These are phyloP conservation scores for Slavum lentiscoides DNA, from an alignment of 2,888 invertebrate species.

Conservation along the genomic window DNA sequence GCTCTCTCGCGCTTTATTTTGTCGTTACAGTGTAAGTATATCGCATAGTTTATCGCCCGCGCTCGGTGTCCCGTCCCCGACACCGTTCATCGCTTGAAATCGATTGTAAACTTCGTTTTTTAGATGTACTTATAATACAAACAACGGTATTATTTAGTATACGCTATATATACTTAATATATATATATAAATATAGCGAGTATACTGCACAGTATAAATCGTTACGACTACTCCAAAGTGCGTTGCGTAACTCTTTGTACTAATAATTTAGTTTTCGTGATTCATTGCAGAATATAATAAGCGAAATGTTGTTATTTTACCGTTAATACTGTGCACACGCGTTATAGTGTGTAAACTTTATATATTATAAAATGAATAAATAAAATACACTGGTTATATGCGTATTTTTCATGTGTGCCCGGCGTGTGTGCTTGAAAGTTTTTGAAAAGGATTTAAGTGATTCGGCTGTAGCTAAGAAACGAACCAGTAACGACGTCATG, in stretches of 20 bases:
- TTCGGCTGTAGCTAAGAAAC: constrained; percentile 12
- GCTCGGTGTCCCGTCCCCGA: background rate
- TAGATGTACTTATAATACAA: background rate
- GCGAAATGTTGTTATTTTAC: background rate
- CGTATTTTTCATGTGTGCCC: background rate
- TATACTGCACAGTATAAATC: background rate
- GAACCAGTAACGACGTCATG: background rate
- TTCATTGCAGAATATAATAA: constrained; percentile 5
- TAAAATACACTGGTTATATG: constrained; percentile 33
- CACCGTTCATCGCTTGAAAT: constrained; percentile 17
- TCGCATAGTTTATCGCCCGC: background rate
- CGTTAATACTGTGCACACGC: background rate
- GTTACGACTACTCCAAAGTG: background rate
- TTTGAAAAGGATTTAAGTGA: constrained; percentile 43
- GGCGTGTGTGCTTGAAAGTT: constrained; percentile 18
- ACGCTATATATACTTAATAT: background rate
- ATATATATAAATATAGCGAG: background rate
- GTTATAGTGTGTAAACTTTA: background rate
- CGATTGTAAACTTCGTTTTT: constrained; percentile 35
- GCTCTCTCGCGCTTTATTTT: constrained; percentile 36
- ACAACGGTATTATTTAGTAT: background rate
- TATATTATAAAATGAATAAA: constrained; percentile 1
- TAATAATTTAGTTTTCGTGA: background rate
- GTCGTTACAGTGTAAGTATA: constrained; percentile 29
- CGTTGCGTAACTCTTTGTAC: background rate